Conservation (phyloP, 30 jellyfish, hydroid and myxozoan species). For the Phacellophora camtschatica region DNA sequence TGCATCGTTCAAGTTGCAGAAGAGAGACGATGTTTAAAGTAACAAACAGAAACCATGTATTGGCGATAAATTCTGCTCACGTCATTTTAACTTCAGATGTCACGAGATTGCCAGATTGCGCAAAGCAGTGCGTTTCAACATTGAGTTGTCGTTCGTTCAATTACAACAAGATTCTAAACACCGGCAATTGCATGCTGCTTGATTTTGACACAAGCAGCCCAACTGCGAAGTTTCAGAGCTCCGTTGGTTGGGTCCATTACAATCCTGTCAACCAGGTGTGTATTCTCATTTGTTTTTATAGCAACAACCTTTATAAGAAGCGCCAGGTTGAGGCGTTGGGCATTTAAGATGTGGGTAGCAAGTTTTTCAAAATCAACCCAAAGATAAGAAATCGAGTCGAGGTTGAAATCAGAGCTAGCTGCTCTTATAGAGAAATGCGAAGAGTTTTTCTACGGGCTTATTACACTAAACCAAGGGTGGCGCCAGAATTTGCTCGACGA, state of each 20-base stretch:
- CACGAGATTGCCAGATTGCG: slow-evolving; percentile 11
- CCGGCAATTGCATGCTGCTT: slow-evolving; percentile 14
- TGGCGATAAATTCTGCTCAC: background rate
- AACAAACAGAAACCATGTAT: slow-evolving; percentile 7
- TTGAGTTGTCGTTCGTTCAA: slow-evolving; percentile 11
- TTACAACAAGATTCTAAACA: slow-evolving; percentile 6
- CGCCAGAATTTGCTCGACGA: too few species aligned
- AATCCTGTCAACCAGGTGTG: slow-evolving; percentile 41
- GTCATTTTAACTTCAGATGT: background rate
- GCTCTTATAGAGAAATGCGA: too few species aligned
- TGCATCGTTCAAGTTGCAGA: slow-evolving; percentile 39
- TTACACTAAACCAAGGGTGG: too few species aligned
- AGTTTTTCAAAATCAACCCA: too few species aligned
- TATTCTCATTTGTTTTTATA: too few species aligned
- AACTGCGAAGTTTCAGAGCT: background rate
- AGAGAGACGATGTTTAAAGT: slow-evolving; percentile 26
- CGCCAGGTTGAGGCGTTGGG: too few species aligned
- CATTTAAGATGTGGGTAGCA: too few species aligned
- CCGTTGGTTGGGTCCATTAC: slow-evolving; percentile 46
- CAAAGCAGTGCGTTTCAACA: slow-evolving; percentile 3
- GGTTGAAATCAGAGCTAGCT: too few species aligned
- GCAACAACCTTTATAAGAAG: too few species aligned
- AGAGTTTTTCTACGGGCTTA: too few species aligned
- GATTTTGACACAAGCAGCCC: background rate
- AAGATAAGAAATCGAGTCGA: too few species aligned